Evolutionary conservation across 2,888 invertebrate species (phyloP).

Genomic region (Autographa gamma): DNA sequence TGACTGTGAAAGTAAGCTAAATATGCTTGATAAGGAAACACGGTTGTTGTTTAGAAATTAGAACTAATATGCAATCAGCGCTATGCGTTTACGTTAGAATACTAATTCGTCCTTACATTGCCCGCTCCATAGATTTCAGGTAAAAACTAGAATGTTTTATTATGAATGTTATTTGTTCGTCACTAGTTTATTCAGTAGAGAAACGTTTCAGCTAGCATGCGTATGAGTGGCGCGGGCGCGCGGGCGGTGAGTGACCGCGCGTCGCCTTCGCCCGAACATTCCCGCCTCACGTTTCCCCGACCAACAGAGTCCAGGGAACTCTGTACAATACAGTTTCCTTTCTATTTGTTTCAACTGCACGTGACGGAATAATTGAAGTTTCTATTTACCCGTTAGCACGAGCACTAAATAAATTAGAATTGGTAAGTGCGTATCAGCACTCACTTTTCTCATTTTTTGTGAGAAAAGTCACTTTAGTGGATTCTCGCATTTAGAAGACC

Average conservation of each 20-base stretch:
- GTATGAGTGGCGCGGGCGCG: constrained; percentile 32
- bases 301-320: constrained; percentile 38
- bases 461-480: constrained; percentile 31
- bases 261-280: constrained; percentile 50
- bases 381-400: constrained; percentile 56
- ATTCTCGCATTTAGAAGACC: constrained; percentile 15
- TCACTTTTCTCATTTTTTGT: constrained; percentile 10
- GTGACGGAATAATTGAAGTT: constrained; percentile 66
- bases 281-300: constrained; percentile 62
- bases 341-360: constrained; percentile 62
- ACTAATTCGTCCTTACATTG: neutral
- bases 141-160: constrained; percentile 37
- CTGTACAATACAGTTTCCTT: constrained; percentile 55
- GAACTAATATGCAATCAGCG: neutral
- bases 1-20: constrained; percentile 8
- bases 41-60: neutral
- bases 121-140: constrained; percentile 7
- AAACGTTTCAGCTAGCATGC: constrained; percentile 41
- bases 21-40: neutral
- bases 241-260: constrained; percentile 73
- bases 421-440: constrained; percentile 44
- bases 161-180: constrained; percentile 54
- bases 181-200: constrained; percentile 53
- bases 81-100: neutral
- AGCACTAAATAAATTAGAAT: constrained; percentile 49